phyloP scores from a whole-genome alignment of 2,888 invertebrate species.

The Ormyrus labotus region DNA sequence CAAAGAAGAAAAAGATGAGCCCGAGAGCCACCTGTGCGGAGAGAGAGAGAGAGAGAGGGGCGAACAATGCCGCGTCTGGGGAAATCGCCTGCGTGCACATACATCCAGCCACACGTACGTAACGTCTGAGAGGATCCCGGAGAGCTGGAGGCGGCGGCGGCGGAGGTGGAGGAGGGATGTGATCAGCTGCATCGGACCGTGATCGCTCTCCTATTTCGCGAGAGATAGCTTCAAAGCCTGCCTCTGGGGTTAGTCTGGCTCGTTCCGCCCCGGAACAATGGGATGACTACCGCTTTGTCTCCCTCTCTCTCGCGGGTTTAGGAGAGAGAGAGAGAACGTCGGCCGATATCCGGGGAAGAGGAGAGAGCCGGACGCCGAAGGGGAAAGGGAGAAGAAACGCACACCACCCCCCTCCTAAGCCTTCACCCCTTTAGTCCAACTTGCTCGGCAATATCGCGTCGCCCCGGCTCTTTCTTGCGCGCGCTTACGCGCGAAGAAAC shows the following conservation, averaged over 20 bases:
- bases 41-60: too few species aligned
- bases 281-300: conserved; percentile 25
- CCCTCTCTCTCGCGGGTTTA: too few species aligned
- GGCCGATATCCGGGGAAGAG: conserved; percentile 55
- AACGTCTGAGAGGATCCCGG: too few species aligned
- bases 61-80: too few species aligned
- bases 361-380: conserved; percentile 10
- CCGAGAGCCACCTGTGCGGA: conserved; percentile 32
- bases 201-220: conserved; percentile 29
- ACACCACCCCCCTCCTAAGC: too few species aligned
- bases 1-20: conserved; percentile 26
- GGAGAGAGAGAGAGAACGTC: conserved; percentile 45
- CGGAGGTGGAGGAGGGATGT: not conserved
- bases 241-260: conserved; percentile 5
- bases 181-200: conserved; percentile 41
- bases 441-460: too few species aligned
- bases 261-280: conserved; percentile 40
- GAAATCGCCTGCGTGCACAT: too few species aligned
- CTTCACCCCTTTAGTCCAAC: too few species aligned
- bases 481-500: too few species aligned
- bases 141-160: too few species aligned
- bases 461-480: too few species aligned
- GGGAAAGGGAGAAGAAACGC: not conserved
- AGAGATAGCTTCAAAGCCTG: conserved; percentile 9
- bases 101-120: too few species aligned